A percentile compares a stretch with the other conserved stretches of the same genome.
Conservation (phyloP, 2,888 invertebrate genomes). For the Pseudococcus viburni region DNA sequence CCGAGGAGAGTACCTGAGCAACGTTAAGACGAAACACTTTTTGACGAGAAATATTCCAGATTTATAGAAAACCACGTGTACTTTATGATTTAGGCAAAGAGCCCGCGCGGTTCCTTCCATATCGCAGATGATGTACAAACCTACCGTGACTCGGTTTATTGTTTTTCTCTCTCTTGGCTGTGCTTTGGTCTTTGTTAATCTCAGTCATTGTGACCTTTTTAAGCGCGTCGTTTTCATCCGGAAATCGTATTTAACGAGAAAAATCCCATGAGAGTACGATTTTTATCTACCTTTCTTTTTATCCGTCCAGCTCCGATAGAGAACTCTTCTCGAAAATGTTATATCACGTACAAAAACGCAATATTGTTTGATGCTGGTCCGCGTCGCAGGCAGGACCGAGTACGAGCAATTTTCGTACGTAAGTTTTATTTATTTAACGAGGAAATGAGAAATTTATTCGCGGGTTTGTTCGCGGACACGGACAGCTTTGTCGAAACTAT, state of each 20-base stretch:
- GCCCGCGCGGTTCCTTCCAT: conserved; percentile 10
- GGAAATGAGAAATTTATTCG: conserved; percentile 5
- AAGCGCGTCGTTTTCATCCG: conserved; percentile 54
- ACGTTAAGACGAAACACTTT: neutral
- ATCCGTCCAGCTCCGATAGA: conserved; percentile 42
- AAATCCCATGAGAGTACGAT: conserved; percentile 61
- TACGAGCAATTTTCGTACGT: conserved; percentile 6
- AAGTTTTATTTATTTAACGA: neutral
- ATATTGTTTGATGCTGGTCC: conserved; percentile 39
- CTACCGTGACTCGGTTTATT: conserved; percentile 54
- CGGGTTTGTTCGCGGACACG: neutral
- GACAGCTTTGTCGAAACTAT: neutral
- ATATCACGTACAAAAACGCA: conserved; percentile 54
- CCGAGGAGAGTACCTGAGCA: neutral
- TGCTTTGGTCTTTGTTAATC: conserved; percentile 9
- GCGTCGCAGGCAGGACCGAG: neutral
- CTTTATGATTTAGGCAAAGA: conserved; percentile 43
- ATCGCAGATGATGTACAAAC: conserved; percentile 31
- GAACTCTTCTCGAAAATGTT: conserved; percentile 36
- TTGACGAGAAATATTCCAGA: conserved; percentile 49
- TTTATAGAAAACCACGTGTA: conserved; percentile 44
- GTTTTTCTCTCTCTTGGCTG: conserved; percentile 20
- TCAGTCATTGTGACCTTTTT: conserved; percentile 56
- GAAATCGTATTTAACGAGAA: conserved; percentile 64
- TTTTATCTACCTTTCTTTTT: conserved; percentile 55